Evolutionary conservation across 2,113 vertebrate species (phyloP), one percentile per base, ranked within the genome.

Genomic region (Cygnus atratus): DNA sequence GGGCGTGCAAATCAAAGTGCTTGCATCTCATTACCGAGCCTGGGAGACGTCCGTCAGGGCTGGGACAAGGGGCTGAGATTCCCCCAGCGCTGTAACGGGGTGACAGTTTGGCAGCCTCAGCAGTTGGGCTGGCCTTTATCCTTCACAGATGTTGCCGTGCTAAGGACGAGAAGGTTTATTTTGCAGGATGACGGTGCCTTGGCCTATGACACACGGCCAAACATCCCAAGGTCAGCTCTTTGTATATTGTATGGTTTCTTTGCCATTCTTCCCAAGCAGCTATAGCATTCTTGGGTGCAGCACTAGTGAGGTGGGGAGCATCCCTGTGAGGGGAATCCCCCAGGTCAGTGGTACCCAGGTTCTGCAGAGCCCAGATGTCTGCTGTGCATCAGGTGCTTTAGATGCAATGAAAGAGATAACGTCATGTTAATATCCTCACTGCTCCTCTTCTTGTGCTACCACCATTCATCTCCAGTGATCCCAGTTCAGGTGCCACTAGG

Each of bases 51-150:
- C 94, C 52, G 31, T 8, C 82, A 70, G 87, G 82, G 74, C 76
- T 41, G 59, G 87, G 70, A 68, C 41, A 84, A 82, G 80, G 31
- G 89, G 84, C 92, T 83, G 89, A 71, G 95, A 43, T 61, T 93
- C 83, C 77, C 91, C 73, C 78, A 54, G 3, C 0, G 0, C 82
- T n/a, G 39, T 5, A 46, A 20, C 50, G 74, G 61, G 86, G 91
- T 78, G 93, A 66, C 81, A 91, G 18, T 93, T 88, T 84, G 87
- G 94, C 94, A 96, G 89, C 79, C 79, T 63, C 93, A 94, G 94
- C 92, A 83, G 74, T 94, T 3, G 20, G 76, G 37, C 26, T 89
- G 95, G 73, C 88, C 67, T 79, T 80, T 80, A 17, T 73, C 90
- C 84, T 59, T 70, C 86, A 6, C 94, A 96, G 96, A 91, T 96